Conservation (phyloP, 1,140 invertebrate species). For the Euglossa dilemma region DNA sequence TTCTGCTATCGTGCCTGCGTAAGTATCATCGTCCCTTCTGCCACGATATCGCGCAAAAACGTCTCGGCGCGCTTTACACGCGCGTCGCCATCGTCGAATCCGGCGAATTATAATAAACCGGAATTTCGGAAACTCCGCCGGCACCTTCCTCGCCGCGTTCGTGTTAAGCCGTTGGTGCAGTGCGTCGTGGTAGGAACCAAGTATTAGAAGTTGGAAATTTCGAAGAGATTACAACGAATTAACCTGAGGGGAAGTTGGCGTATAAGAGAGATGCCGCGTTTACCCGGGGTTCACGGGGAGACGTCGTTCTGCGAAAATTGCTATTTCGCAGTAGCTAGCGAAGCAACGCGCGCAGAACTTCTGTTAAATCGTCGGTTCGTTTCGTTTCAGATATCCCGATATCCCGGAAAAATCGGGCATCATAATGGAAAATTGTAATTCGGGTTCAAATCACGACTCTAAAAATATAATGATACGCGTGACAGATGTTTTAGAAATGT, state of each 20-base stretch:
- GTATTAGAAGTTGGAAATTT: slow-evolving; percentile 64
- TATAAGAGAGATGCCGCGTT: slow-evolving; percentile 18
- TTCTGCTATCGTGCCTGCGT: no score
- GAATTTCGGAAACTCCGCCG: slow-evolving; percentile 14
- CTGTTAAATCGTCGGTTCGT: background rate
- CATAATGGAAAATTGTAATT: no score
- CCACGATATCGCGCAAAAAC: background rate
- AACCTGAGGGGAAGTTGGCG: slow-evolving; percentile 53
- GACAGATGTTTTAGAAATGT: no score
- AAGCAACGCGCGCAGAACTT: background rate
- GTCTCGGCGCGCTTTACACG: no score
- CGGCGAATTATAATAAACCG: slow-evolving; percentile 1
- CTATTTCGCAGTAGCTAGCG: slow-evolving; percentile 41
- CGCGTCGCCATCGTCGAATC: background rate
- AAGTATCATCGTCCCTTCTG: no score
- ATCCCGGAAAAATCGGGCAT: background rate
- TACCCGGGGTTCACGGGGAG: slow-evolving; percentile 20
- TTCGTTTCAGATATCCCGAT: background rate
- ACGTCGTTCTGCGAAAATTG: slow-evolving; percentile 17
- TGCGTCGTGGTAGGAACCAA: slow-evolving; percentile 41
- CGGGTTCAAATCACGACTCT: no score
- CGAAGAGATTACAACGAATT: slow-evolving; percentile 65
- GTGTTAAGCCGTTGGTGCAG: slow-evolving; percentile 38
- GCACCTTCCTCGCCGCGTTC: background rate
- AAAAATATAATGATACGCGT: no score